Base-by-base conservation (phyloP, 2,888 invertebrate genomes). In the Clusia tigrina region DNA sequence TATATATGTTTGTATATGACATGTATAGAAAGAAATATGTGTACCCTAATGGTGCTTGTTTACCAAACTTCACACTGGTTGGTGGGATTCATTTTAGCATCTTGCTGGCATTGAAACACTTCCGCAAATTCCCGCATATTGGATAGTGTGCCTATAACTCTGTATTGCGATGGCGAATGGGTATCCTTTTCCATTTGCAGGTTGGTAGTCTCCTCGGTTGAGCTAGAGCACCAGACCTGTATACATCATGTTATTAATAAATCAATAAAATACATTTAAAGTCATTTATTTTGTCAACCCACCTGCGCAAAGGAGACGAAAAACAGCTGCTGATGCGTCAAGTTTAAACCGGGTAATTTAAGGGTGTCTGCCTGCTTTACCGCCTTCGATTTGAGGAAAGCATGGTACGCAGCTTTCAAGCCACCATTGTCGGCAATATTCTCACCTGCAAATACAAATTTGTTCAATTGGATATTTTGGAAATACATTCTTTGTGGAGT, bases 231-330 rank as follows among this genome's bases (percentile, higher is more conserved):
- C 95, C 95, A 95, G 3, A 95, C 94, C 92, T 83, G 24, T 15
- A 32, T n/a, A n/a, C n/a, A n/a, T n/a, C n/a, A n/a, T n/a, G n/a
- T n/a, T n/a, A n/a, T n/a, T n/a, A n/a, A n/a, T n/a, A n/a, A n/a
- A n/a, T n/a, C n/a, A n/a, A n/a, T n/a, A n/a, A n/a, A n/a, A n/a
- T n/a, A n/a, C n/a, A n/a, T n/a, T n/a, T 1, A 48, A n/a, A 52
- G 2, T 6, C 12, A 15, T 22, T 20, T 38, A 48, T n/a, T 10
- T 15, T 10, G 1, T 25, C 5, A 26, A 71, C 71, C 78, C 83
- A 92, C 92, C 89, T 96, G 96, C 18, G 97, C 97, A 84, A 97
- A 97, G 57, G 96, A 95, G 26, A 97, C 89, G 81, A 97, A 97
- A 85, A 97, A 97, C 37, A 97, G 85, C 78, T 97, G 96, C 23